A percentile compares a stretch with the other conserved stretches of the same genome.
Evolutionary conservation across 2,888 invertebrate species (phyloP).

Genomic region (Drosophila pseudotalamancana): DNA sequence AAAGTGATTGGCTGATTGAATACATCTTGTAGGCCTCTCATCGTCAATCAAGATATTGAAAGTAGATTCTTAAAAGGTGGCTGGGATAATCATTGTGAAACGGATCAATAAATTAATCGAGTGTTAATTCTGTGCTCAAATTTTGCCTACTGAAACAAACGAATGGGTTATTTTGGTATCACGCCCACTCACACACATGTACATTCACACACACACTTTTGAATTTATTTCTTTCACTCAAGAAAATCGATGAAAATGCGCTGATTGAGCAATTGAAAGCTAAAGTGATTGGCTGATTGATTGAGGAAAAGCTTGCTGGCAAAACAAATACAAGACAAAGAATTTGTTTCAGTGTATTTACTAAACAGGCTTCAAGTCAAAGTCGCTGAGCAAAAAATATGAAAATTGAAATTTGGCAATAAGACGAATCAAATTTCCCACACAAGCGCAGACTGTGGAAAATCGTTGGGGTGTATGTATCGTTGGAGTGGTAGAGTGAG

Average conservation of each 20-base stretch:
- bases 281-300: neutral
- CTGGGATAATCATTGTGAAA: no score
- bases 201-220: slow-evolving; percentile 4
- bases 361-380: neutral
- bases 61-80: no score
- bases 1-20: no score
- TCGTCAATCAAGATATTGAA: no score
- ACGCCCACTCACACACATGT: slow-evolving; percentile 8
- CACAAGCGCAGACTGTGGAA: slow-evolving; percentile 20
- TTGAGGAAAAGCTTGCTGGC: no score
- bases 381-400: slow-evolving; percentile 30
- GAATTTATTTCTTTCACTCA: no score
- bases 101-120: slow-evolving; percentile 36
- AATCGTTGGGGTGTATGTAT: slow-evolving; percentile 23
- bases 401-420: slow-evolving; percentile 17
- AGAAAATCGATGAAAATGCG: no score
- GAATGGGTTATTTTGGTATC: slow-evolving; percentile 50
- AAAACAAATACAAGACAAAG: neutral
- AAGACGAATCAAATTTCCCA: slow-evolving; percentile 3
- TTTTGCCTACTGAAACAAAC: slow-evolving; percentile 46
- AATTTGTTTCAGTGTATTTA: neutral
- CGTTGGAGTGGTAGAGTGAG: no score
- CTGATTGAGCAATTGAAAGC: neutral
- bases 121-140: slow-evolving; percentile 37
- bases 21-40: no score